Base-by-base conservation (phyloP, 1,140 invertebrate genomes). In the Anastrepha obliqua region DNA sequence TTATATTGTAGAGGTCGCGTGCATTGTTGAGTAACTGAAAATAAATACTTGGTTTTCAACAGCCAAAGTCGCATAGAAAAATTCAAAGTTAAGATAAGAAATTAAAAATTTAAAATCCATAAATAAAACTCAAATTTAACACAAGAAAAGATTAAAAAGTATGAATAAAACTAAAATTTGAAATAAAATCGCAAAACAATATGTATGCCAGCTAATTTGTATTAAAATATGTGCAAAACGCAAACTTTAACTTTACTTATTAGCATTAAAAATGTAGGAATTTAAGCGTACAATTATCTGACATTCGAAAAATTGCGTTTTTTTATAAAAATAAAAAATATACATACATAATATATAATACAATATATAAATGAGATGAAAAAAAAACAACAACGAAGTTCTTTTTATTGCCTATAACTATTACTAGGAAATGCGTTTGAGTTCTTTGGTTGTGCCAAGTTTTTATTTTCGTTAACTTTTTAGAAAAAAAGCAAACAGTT, bases 381-480 rank as follows among this genome's bases (percentile, higher is more conserved):
- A 17, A 42, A 81, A 81, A 78, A 81, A 81, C 51, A 81, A 58
- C 55, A 58, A 67, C n/a, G 39, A 67, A 74, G 15, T n/a, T 74
- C 55, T 44, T 81, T 81, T 81, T 81, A 81, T 81, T 81, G 47
- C 20, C 7, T 81, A 17, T 42, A 44, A 17, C 11, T 6, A 39
- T 17, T 6, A 42, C 42, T 29, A 55, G 74, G n/a, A 13, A 81
- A 81, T 55, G n/a, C 47, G 74, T 51, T 55, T 55, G 74, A 55
- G 2, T 55, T 81, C 47, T 81, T 81, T 81, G 74, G 74, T 81
- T 81, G 74, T 81, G 74, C 86, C 88, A 88, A 88, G 88, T 88
- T 87, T 88, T 88, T 86, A 86, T 86, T 87, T 88, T 87, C 58
- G 29, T 86, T 86, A 86, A 81, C 17, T 81, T 29, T 29, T 29